Base-by-base conservation (phyloP, 2,797 vertebrate species). In the Sebastes iracundus region DNA sequence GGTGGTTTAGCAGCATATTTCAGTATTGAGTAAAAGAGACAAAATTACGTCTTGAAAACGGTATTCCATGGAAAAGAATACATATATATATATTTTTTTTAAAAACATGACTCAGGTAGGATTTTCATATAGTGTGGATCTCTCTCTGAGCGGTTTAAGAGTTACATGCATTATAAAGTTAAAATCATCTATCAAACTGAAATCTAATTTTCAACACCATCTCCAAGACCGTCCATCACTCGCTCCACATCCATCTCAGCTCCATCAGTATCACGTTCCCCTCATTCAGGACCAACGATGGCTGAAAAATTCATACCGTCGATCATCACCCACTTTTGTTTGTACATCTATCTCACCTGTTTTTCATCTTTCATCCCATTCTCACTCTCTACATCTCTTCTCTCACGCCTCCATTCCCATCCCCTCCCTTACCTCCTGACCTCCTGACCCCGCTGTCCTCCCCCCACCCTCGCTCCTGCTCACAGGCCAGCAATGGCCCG, bases 401-500 rank as follows among this genome's bases (percentile, higher is more conserved):
- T 79, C 56, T 68, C 70, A 52, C 35, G 3, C 23, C 53, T 69
- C 75, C 87, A 83, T 78, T 9, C 46, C 23, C 65, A 55, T 52
- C 10, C 42, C 55, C 7, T 0, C 8, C 46, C 46, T 9, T 4
- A 14, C 10, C 10, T 25, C 85, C 42, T 82, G 78, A 86, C 83
- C 73, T 76, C 67, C 30, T 68, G 86, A 82, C 79, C 84, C 66
- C 22, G 4, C 33, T 4, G 2, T 42, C 60, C 72, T 38, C 28
- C 10, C 58, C 16, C 23, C 55, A 20, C 6, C 55, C 49, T 46
- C 14, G 33, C 80, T 22, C 33, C 77, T 53, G 77, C 52, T 80
- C 87, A 86, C 95, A 99, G 98, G 94, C 97, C 90, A 97, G 95
- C 93, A 99, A 99, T 1, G 98, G 97, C 90, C 96, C 97, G 87